Base-by-base conservation (phyloP, 2,113 vertebrate species). In the Pseudolaguvia tuberculata region DNA sequence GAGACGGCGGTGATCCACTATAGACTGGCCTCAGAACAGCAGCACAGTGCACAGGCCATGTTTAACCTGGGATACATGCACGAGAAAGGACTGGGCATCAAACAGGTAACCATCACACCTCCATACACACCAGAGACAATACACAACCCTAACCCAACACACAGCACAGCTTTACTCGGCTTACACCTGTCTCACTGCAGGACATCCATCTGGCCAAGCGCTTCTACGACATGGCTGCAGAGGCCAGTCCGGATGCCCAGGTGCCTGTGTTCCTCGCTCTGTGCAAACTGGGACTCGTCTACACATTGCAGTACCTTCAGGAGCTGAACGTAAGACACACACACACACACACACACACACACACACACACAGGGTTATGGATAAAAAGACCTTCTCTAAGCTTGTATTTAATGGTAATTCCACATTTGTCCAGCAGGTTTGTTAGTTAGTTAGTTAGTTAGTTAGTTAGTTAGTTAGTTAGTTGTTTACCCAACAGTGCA, bases 31-130 rank as follows among this genome's bases (percentile, higher is more conserved):
- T 96, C 97, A 1, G 97, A 99, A 84, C 97, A 99, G 68, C 97
- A 99, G 59, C 95, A 99, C 86, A 97, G 95, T 0, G 96, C 97
- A 0, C 96, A 99, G 83, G 97, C 97, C 65, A 97, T 99, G 96
- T 99, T 99, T 75, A 99, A 99, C 84, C 81, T 99, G 84, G 97
- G 95, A 0, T 99, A 99, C 79, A 99, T 99, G 96, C 96, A 99
- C 14, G 96, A 99, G 87, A 97, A 96, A 75, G 97, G 97, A 3
- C 85, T 99, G 58, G 97, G 97, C 53, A 98, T 99, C 81, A 99
- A 98, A 79, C 95, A 96, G 95, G 97, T 98, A 73, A 52, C 5
- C 14, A 3, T 35, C 13, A 17, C 2, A 56, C 12, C 15, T 35
- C 55, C n/a, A 29, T 12, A 15, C 31, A n/a, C 77, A 35, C n/a